phyloP scores from a whole-genome alignment of 1,140 invertebrate species.

The Phortica variegata region DNA sequence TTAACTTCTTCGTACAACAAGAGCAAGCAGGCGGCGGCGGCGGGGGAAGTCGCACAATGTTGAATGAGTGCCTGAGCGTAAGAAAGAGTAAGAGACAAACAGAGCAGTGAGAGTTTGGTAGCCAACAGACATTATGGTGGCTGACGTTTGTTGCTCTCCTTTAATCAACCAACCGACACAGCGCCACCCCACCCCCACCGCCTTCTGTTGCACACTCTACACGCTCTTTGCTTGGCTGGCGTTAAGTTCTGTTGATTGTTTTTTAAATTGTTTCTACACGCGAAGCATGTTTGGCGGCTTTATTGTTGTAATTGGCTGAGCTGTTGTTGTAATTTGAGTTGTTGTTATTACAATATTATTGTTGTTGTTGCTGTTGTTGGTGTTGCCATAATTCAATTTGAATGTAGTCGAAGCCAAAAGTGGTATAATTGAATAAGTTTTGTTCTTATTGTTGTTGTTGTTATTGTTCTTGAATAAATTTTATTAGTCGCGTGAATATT shows the following conservation, averaged over 20 bases:
- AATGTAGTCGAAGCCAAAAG: constrained; percentile 45
- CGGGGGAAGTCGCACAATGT: no score
- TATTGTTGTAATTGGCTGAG: constrained; percentile 48
- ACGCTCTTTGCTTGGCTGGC: no score
- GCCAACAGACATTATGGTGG: no score
- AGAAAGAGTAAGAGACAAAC: no score
- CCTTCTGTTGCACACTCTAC: no score
- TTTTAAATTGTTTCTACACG: constrained; percentile 55
- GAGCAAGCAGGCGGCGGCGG: no score
- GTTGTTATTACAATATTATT: neutral
- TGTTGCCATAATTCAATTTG: constrained; percentile 46
- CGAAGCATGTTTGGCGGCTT: constrained; percentile 53
- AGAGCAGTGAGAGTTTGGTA: no score
- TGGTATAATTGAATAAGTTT: constrained; percentile 51
- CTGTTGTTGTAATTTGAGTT: constrained; percentile 28
- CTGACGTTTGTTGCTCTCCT: no score
- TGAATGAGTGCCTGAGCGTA: no score
- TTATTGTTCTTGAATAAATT: constrained; percentile 28
- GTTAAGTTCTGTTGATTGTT: constrained; percentile 52
- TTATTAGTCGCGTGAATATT: constrained; percentile 41
- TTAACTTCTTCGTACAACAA: no score
- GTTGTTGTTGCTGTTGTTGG: constrained; percentile 10
- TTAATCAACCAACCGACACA: no score
- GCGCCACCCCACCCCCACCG: no score
- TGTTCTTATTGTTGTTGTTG: constrained; percentile 11